A percentile compares a stretch with the other conserved stretches of the same genome.
Conservation (phyloP, 1,140 invertebrate genomes). For the Protaetia brevitarsis region DNA sequence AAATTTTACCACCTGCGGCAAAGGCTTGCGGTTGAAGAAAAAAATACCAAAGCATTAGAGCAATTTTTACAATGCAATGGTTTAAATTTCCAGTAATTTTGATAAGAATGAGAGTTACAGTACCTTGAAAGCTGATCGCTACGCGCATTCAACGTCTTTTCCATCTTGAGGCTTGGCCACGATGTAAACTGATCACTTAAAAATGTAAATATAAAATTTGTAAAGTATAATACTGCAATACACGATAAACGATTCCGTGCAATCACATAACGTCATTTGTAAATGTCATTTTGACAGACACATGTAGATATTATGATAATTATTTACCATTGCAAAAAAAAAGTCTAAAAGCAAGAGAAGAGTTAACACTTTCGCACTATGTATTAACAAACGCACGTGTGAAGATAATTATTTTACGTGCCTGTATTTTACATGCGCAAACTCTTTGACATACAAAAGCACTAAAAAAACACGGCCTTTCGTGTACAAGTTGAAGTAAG, state of each 20-base stretch:
- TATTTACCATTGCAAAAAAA: no score
- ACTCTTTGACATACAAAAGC: no score
- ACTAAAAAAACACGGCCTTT: background rate
- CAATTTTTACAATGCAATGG: no score
- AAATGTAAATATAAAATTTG: background rate
- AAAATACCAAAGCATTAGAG: background rate
- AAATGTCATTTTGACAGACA: background rate
- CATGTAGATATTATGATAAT: background rate
- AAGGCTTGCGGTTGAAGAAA: no score
- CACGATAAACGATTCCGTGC: background rate
- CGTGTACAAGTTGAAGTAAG: background rate
- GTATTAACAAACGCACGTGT: no score
- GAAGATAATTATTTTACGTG: no score
- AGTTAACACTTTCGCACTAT: no score
- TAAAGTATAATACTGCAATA: slow-evolving; percentile 4
- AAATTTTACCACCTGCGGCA: no score
- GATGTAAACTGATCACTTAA: background rate
- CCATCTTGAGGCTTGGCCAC: background rate
- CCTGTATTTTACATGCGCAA: no score
- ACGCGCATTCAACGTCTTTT: background rate
- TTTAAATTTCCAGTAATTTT: background rate
- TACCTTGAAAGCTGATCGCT: background rate
- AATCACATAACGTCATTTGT: background rate
- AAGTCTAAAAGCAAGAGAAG: no score
- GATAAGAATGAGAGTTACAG: background rate